Evolutionary conservation across 2,113 vertebrate species (phyloP).

Genomic region (Lanius ludovicianus): DNA sequence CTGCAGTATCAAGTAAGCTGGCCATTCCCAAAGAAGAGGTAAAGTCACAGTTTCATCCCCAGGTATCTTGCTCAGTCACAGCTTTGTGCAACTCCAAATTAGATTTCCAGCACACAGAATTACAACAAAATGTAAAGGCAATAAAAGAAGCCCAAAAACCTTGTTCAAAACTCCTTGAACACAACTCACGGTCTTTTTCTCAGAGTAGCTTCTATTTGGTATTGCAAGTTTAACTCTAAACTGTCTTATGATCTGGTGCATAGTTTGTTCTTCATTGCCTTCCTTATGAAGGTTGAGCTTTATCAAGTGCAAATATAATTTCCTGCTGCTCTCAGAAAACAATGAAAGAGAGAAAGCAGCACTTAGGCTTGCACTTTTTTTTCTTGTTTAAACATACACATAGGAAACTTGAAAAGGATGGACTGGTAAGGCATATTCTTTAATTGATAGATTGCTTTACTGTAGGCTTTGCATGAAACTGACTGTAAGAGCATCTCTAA

Average conservation of each 20-base stretch:
- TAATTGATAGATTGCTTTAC: not conserved
- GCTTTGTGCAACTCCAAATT: not conserved
- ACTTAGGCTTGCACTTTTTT: not conserved
- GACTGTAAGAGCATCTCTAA: not conserved
- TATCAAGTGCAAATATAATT: not conserved
- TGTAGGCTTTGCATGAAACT: not conserved
- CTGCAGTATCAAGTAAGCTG: not conserved
- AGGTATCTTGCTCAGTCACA: not conserved
- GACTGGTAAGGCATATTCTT: not conserved
- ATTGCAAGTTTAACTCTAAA: not conserved
- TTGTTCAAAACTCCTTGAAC: not conserved
- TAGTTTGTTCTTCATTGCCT: not conserved
- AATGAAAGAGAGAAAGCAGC: not conserved
- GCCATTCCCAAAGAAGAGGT: not conserved
- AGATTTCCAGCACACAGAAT: not conserved
- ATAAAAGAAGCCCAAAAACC: rapidly evolving
- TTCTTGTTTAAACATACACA: not conserved
- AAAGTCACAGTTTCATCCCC: not conserved
- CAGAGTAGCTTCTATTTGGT: not conserved
- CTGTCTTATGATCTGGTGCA: not conserved
- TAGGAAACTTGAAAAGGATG: not conserved
- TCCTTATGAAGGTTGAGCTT: not conserved
- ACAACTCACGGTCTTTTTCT: not conserved
- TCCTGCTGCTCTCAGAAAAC: not conserved
- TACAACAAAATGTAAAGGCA: not conserved